A percentile compares a stretch with the other conserved stretches of the same genome.
Evolutionary conservation across 2,113 vertebrate genomes (phyloP).

Genomic region (Garra rufa): DNA sequence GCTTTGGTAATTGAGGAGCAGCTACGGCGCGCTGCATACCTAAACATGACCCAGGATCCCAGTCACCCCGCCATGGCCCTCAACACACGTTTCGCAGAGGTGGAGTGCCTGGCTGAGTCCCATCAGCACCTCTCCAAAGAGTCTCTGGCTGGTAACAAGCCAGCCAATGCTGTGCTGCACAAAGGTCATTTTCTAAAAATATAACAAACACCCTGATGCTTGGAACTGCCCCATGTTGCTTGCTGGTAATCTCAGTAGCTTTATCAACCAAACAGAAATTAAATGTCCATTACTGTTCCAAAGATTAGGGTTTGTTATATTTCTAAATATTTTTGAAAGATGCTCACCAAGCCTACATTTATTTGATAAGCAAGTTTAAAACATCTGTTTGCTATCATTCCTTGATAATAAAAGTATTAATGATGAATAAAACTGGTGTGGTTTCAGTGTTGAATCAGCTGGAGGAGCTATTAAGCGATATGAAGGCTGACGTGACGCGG

Average conservation of each 20-base stretch:
- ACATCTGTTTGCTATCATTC: too few species aligned
- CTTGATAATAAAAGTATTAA: too few species aligned
- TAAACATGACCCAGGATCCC: slow-evolving; percentile 98
- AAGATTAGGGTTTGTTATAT: not conserved
- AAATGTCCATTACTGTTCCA: not conserved
- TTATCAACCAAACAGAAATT: not conserved
- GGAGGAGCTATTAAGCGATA: slow-evolving; percentile 96
- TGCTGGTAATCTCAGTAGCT: not conserved
- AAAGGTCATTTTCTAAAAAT: slow-evolving; percentile 80
- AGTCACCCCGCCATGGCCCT: slow-evolving; percentile 95
- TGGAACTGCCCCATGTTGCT: not conserved
- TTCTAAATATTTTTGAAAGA: not conserved
- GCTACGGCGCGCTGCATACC: slow-evolving; percentile 91
- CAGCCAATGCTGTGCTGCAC: slow-evolving; percentile 94
- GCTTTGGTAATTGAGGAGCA: slow-evolving; percentile 98
- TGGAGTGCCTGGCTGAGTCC: slow-evolving; percentile 97
- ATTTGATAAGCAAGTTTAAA: not conserved
- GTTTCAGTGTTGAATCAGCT: slow-evolving; percentile 93
- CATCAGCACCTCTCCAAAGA: slow-evolving; percentile 99
- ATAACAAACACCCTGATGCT: not conserved
- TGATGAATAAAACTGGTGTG: too few species aligned
- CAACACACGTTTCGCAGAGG: slow-evolving; percentile 92
- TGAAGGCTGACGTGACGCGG: slow-evolving; percentile 96
- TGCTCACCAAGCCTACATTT: not conserved
- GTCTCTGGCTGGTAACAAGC: slow-evolving; percentile 96